Conservation (phyloP, 2,888 invertebrate species). For the Aphodius sticticus region DNA sequence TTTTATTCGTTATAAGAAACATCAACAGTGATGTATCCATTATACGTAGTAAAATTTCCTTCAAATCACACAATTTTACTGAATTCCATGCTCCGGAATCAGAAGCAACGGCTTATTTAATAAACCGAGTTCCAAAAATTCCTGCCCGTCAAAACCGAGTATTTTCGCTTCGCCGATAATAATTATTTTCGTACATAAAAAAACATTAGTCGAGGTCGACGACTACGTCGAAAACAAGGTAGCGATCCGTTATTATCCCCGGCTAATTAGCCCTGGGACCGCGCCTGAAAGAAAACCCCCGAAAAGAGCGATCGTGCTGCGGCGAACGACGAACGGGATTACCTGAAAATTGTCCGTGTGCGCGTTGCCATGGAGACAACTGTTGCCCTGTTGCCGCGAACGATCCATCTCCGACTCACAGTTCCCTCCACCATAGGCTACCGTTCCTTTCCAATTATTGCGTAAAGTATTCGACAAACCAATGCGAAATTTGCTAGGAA, state of each 20-base stretch:
- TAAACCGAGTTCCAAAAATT: too few relatives aligned
- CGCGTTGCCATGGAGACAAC: neutral
- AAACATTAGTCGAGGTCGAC: neutral
- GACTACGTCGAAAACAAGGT: neutral
- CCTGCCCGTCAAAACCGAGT: neutral
- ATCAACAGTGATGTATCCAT: too few relatives aligned
- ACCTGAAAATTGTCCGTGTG: neutral
- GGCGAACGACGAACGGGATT: neutral
- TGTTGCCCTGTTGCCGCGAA: neutral
- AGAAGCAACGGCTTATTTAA: too few relatives aligned
- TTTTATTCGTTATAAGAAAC: too few relatives aligned
- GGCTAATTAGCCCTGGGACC: neutral
- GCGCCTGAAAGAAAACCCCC: neutral
- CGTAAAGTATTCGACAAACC: too few relatives aligned
- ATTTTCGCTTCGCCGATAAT: neutral
- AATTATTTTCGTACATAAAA: neutral
- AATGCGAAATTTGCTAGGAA: too few relatives aligned
- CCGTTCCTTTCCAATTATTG: neutral
- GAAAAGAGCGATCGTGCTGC: neutral
- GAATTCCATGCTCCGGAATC: too few relatives aligned
- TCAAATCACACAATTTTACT: too few relatives aligned
- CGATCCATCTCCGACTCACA: neutral
- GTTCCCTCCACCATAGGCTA: neutral
- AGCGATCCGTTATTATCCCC: constrained; percentile 4
- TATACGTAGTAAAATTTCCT: too few relatives aligned